Evolutionary conservation across 2,888 invertebrate species (phyloP).

Genomic region (Pseudolycoriella hygida): DNA sequence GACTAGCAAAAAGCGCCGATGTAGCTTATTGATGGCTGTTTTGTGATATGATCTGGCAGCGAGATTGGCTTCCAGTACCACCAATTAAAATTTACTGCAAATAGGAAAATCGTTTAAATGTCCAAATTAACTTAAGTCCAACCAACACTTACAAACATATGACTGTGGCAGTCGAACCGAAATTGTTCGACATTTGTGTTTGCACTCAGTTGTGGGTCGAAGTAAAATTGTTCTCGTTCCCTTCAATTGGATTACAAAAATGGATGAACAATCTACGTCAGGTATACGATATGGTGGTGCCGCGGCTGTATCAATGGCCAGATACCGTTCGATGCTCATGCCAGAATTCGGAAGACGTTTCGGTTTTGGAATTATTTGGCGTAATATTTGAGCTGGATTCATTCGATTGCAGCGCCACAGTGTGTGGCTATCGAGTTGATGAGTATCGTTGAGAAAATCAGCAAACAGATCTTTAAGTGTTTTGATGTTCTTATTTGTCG

Average conservation of each 20-base stretch:
- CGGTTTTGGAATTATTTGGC: constrained; percentile 56
- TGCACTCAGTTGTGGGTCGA: constrained; percentile 61
- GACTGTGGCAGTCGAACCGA: constrained; percentile 51
- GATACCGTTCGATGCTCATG: constrained; percentile 57
- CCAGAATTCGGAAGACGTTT: constrained; percentile 51
- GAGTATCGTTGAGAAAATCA: constrained; percentile 20
- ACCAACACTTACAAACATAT: constrained; percentile 53
- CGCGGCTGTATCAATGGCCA: constrained; percentile 54
- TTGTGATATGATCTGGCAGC: constrained; percentile 31
- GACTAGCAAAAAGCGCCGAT: neutral
- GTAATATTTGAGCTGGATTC: constrained; percentile 48
- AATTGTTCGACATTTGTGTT: constrained; percentile 47
- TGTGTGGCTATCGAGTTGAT: constrained; percentile 19
- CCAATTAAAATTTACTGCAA: constrained; percentile 58
- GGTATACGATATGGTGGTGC: constrained; percentile 50
- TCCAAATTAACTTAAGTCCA: too few species aligned
- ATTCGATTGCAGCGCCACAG: constrained; percentile 57
- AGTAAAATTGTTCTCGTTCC: constrained; percentile 56
- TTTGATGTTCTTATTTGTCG: constrained; percentile 21
- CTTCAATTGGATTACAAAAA: constrained; percentile 53
- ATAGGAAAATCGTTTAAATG: constrained; percentile 3
- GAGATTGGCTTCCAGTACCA: constrained; percentile 58
- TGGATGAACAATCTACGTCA: constrained; percentile 65
- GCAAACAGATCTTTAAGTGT: constrained; percentile 26
- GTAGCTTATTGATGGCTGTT: neutral